phyloP scores from a whole-genome alignment of 2,113 vertebrate genomes.

The Lontra canadensis region DNA sequence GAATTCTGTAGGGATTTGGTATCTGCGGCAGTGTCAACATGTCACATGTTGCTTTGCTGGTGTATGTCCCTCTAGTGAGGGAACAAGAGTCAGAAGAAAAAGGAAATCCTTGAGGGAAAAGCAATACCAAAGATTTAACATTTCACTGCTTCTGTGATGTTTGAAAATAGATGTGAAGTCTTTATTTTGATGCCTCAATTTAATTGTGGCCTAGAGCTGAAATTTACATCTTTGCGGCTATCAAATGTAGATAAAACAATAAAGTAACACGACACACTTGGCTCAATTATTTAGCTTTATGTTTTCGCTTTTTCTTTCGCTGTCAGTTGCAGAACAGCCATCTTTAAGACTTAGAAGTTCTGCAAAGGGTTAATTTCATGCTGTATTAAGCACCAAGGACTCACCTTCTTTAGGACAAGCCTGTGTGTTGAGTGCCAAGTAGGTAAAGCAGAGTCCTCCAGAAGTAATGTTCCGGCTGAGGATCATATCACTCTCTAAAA shows the following conservation, averaged over 20 bases:
- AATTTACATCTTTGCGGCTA: neutral
- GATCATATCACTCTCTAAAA: neutral
- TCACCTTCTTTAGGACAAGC: neutral
- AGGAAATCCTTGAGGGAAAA: slow-evolving; percentile 16
- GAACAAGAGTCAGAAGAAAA: neutral
- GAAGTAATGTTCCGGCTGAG: slow-evolving; percentile 6
- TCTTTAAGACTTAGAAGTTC: neutral
- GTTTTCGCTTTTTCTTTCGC: neutral
- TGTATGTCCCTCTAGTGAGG: neutral
- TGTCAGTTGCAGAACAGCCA: neutral
- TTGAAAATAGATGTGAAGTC: neutral
- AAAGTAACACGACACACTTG: neutral
- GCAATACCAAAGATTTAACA: neutral
- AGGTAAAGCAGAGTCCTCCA: neutral
- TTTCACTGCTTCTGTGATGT: neutral
- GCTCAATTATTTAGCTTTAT: neutral
- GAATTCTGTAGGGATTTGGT: neutral
- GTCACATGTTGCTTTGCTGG: neutral
- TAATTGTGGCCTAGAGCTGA: slow-evolving; percentile 37
- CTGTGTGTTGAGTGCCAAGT: neutral
- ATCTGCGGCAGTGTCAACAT: neutral
- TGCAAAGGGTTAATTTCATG: neutral
- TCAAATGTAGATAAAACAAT: neutral
- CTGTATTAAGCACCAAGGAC: neutral
- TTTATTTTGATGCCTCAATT: slow-evolving; percentile 1